Percentiles rank a stretch among this genome's conserved stretches.
phyloP scores from a whole-genome alignment of 2,797 vertebrate genomes.

The Sparidentex hasta region DNA sequence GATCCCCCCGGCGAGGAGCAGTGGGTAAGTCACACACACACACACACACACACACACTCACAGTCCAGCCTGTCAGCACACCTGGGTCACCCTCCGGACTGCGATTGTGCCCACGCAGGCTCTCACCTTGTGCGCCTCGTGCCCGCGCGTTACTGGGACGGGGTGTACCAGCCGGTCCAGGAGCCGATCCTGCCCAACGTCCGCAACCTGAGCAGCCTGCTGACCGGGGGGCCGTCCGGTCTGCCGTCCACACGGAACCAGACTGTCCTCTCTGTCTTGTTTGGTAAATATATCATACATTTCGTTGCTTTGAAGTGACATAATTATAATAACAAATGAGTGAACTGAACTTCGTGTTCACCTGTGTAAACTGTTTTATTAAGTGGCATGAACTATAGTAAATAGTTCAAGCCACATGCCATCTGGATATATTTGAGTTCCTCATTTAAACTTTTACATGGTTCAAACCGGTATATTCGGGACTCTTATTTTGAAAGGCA shows the following conservation, averaged over 20 bases:
- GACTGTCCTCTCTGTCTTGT: conserved; percentile 92
- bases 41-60: too few species aligned
- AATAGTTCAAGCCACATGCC: too few species aligned
- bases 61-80: background rate
- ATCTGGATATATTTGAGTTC: too few species aligned
- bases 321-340: background rate
- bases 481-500: too few species aligned
- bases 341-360: background rate
- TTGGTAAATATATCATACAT: conserved; percentile 84
- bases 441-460: too few species aligned
- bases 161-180: conserved; percentile 87
- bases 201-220: conserved; percentile 84
- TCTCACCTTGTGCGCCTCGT: conserved; percentile 87
- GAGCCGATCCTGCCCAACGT: conserved; percentile 91
- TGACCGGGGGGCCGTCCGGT: conserved; percentile 82
- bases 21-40: conserved; percentile 83
- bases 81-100: background rate
- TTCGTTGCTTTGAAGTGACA: background rate
- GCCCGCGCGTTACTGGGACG: conserved; percentile 91
- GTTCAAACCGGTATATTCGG: too few species aligned
- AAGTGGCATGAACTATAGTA: too few species aligned
- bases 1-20: conserved; percentile 85
- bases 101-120: conserved; percentile 80
- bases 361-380: too few species aligned
- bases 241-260: conserved; percentile 86